These are phyloP conservation scores for Hylomyscus alleni DNA, from an alignment of 2,797 vertebrate genomes.

Conservation along the genomic window DNA sequence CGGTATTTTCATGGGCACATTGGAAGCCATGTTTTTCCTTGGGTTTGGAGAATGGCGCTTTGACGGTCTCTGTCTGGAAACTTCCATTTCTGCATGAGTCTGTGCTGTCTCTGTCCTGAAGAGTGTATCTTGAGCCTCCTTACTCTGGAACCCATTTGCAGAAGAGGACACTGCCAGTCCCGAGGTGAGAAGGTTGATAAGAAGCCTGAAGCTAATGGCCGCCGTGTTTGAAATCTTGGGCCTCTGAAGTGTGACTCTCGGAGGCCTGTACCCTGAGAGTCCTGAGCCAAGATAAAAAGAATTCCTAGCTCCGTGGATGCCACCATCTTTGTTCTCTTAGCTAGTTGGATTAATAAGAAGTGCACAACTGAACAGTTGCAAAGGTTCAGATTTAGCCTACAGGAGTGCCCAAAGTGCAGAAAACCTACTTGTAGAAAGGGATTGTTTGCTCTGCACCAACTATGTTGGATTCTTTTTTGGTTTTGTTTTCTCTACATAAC, in stretches of 20 bases:
- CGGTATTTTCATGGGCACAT: not conserved
- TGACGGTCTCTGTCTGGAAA: not conserved
- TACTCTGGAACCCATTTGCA: not conserved
- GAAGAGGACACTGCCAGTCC: not conserved
- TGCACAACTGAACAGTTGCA: conserved; percentile 17
- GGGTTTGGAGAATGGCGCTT: not conserved
- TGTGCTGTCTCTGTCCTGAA: not conserved
- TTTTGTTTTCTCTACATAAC: not conserved
- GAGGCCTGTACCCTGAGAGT: conserved; percentile 1
- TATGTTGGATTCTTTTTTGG: conserved; percentile 77
- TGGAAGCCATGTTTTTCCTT: not conserved
- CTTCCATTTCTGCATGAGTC: not conserved
- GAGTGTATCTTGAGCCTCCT: not conserved
- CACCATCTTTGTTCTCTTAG: conserved; percentile 78
- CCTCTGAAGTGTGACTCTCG: conserved; percentile 79
- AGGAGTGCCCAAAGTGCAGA: conserved; percentile 59
- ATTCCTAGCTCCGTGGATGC: conserved; percentile 82
- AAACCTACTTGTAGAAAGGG: conserved; percentile 69
- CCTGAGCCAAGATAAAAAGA: conserved; percentile 76
- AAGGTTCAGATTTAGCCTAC: conserved; percentile 47
- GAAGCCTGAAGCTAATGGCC: conserved; percentile 43
- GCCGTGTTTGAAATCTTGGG: conserved; percentile 75
- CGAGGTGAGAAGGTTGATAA: conserved; percentile 51
- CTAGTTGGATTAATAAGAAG: conserved; percentile 64
- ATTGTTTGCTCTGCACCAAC: conserved; percentile 72